These are phyloP conservation scores for Stenodema calcarata DNA, from an alignment of 2,888 invertebrate species.

Conservation along the genomic window DNA sequence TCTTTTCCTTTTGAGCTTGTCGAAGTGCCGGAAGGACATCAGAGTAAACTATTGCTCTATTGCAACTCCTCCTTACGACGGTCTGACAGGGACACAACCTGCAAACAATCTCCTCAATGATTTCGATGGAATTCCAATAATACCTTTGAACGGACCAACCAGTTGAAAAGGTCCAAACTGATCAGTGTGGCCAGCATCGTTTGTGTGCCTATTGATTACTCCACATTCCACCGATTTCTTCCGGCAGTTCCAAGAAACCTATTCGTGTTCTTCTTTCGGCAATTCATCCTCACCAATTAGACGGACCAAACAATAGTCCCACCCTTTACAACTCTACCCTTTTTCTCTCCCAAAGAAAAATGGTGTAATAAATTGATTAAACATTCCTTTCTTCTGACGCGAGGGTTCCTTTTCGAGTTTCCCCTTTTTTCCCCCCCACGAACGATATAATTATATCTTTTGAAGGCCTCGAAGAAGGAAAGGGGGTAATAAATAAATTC, in stretches of 20 bases:
- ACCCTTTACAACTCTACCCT: neutral
- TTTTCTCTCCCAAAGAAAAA: neutral
- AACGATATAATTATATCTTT: conserved; percentile 10
- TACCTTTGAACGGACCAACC: no score
- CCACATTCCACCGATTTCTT: neutral
- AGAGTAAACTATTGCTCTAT: no score
- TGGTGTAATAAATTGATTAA: conserved; percentile 12
- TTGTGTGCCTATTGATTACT: no score
- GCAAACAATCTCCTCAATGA: no score
- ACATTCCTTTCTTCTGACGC: neutral
- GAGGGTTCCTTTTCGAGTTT: neutral
- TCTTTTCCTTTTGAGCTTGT: no score
- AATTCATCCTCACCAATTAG: conserved; percentile 11
- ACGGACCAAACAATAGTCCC: neutral
- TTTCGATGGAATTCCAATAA: no score
- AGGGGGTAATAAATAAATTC: conserved; percentile 12
- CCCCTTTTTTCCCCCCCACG: neutral
- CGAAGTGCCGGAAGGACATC: no score
- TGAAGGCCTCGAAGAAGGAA: neutral
- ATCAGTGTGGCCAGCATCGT: no score
- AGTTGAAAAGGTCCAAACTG: no score
- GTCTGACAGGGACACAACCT: no score
- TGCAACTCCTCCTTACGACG: no score
- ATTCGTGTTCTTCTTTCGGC: no score
- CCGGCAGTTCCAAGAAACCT: neutral